Conservation (phyloP, 1,140 invertebrate genomes). For the Zaprionus inermis region DNA sequence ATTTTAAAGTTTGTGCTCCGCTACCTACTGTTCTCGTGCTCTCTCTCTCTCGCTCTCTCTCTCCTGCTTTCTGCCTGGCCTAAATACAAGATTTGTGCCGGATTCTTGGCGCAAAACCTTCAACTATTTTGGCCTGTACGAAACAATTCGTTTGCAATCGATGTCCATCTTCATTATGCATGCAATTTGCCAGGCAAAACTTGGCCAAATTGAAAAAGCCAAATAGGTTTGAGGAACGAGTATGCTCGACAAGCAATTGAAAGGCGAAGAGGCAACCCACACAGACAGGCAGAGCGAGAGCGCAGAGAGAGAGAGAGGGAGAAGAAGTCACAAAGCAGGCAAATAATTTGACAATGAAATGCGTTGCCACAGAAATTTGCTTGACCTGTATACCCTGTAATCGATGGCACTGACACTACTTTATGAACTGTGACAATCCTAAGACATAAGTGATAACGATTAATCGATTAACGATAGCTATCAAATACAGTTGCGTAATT, state of each 20-base stretch:
- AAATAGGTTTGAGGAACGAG: conserved; percentile 1
- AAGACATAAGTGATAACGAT: too few relatives aligned
- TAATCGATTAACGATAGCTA: background rate
- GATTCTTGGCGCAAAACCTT: conserved; percentile 40
- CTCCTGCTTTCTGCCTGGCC: background rate
- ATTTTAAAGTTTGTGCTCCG: conserved; percentile 28
- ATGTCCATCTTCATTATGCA: conserved; percentile 71
- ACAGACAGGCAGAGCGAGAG: background rate
- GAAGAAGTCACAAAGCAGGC: conserved; percentile 47
- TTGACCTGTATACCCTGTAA: conserved; percentile 3
- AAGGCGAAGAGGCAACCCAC: background rate
- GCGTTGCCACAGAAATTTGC: conserved; percentile 24
- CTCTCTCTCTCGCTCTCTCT: background rate
- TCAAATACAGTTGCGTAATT: background rate
- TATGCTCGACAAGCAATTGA: background rate
- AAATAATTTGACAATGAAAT: conserved; percentile 65
- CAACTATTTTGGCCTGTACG: conserved; percentile 13
- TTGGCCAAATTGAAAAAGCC: conserved; percentile 64
- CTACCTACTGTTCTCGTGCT: background rate
- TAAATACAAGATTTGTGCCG: conserved; percentile 23
- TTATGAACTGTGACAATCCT: too few relatives aligned
- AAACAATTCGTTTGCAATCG: conserved; percentile 62
- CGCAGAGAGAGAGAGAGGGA: background rate
- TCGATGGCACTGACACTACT: too few relatives aligned
- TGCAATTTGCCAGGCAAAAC: conserved; percentile 54